phyloP scores from a whole-genome alignment of 2,797 vertebrate genomes.

The Novumbra hubbsi region DNA sequence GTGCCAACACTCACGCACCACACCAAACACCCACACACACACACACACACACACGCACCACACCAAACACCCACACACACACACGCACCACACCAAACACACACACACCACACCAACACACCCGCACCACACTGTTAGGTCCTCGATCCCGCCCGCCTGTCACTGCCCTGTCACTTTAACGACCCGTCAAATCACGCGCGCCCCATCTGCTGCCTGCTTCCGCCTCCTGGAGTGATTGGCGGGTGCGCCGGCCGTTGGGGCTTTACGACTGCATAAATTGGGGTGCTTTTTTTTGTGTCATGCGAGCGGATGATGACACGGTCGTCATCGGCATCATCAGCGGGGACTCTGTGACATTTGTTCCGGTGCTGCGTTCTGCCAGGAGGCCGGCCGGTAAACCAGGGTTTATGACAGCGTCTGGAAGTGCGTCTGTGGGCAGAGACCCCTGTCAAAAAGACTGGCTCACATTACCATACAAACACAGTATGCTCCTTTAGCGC shows the following conservation, averaged over 20 bases:
- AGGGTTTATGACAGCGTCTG: conserved; percentile 18
- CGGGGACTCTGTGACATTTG: neutral
- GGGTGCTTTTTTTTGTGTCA: neutral
- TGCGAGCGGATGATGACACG: too few relatives aligned
- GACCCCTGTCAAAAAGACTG: conserved; percentile 13
- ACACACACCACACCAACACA: too few relatives aligned
- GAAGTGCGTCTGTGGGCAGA: conserved; percentile 9
- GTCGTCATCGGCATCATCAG: neutral
- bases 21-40: too few relatives aligned
- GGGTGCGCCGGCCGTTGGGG: neutral
- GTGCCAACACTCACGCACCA: too few relatives aligned
- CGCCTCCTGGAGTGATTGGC: conserved; percentile 11
- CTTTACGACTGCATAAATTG: conserved; percentile 13
- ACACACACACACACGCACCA: too few relatives aligned
- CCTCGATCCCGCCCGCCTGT: conserved; percentile 19
- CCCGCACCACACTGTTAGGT: neutral
- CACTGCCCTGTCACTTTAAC: conserved; percentile 13
- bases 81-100: too few relatives aligned
- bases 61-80: too few relatives aligned
- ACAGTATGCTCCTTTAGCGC: neutral
- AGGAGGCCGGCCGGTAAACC: neutral
- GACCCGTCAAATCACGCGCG: conserved; percentile 13
- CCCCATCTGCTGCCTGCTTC: conserved; percentile 10
- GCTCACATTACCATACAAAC: conserved; percentile 1
- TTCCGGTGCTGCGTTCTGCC: neutral